Evolutionary conservation across 2,888 invertebrate species (phyloP), one percentile per base, ranked within the genome.

Genomic region (Synanthedon andrenaeformis): DNA sequence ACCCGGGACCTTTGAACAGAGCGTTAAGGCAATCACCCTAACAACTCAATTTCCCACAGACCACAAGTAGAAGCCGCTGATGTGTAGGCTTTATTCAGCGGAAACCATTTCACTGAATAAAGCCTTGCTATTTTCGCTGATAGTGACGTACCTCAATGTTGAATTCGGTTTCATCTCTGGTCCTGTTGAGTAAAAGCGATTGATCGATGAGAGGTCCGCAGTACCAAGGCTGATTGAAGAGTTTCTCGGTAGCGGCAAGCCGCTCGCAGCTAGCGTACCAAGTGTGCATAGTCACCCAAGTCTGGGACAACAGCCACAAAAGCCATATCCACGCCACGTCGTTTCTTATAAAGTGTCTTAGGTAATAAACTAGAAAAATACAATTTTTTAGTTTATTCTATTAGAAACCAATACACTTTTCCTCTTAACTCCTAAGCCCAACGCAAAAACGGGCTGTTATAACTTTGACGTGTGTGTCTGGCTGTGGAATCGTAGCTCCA

Each of bases 161-260:
- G 41, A 88, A 63, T 57, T 89, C 88, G 12, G 86, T 88, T 62
- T 93, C 92, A 62, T 94, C 92, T 59, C 92, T 90, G 51, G 94
- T 89, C 58, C 96, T 89, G 72, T 96, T 97, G 71, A 97, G 78
- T 50, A 94, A 91, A 58, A 97, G 70, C 0, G 94, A 94, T 72
- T 96, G 96, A 69, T 97, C 97, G 54, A 97, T 90, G 14, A 97
- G 79, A 2, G 93, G 89, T 0, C 94, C 92, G 67, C 92, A 92
- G 79, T 96, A 97, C 91, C 95, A 93, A 2, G 96, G 94, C 57
- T 91, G 90, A 4, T 94, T 90, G 72, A 96, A 98, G 49, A 98
- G 82, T 71, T 92, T 93, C 70, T 96, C 96, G 0, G 96, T 94
- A 45, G 92, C 90, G 0, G 96, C 95, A 60, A 97, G 90, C 62